phyloP scores from a whole-genome alignment of 2,888 invertebrate genomes.

The Dolomedes plantarius region DNA sequence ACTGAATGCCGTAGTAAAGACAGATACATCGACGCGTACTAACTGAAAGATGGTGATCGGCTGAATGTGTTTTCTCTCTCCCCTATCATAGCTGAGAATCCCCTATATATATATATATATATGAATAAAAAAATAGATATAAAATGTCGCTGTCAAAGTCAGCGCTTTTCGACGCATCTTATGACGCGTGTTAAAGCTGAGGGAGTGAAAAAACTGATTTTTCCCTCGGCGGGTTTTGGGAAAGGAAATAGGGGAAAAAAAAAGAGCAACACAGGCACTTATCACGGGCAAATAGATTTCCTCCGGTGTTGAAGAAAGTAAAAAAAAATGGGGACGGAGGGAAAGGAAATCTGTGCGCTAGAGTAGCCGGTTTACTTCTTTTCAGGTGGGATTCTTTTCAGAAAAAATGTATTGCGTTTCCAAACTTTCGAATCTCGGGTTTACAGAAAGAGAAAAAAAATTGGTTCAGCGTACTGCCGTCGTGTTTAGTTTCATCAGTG shows the following conservation, averaged over 20 bases:
- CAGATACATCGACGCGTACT: not conserved
- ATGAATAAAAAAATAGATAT: not conserved
- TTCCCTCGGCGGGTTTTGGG: not conserved
- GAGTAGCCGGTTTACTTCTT: too few relatives aligned
- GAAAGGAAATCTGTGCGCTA: too few relatives aligned
- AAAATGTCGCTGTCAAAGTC: slow-evolving; percentile 12
- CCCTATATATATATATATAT: too few relatives aligned
- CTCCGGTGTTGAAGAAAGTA: not conserved
- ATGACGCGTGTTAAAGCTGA: slow-evolving; percentile 19
- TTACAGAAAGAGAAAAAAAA: too few relatives aligned
- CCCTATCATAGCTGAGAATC: not conserved
- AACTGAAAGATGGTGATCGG: not conserved
- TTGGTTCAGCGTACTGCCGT: too few relatives aligned
- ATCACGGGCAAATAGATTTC: slow-evolving; percentile 17
- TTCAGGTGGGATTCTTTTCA: not conserved
- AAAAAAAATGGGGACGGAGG: not conserved
- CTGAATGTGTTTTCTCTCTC: not conserved
- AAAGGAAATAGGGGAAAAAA: not conserved
- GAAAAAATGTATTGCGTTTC: not conserved
- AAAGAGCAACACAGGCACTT: not conserved
- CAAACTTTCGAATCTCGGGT: not conserved
- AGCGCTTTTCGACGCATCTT: slow-evolving; percentile 31
- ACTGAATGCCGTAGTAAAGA: not conserved
- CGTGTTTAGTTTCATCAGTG: too few relatives aligned
- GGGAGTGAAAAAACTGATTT: not conserved